Conservation (phyloP, 2,113 vertebrate species). For the Enhydra lutris region DNA sequence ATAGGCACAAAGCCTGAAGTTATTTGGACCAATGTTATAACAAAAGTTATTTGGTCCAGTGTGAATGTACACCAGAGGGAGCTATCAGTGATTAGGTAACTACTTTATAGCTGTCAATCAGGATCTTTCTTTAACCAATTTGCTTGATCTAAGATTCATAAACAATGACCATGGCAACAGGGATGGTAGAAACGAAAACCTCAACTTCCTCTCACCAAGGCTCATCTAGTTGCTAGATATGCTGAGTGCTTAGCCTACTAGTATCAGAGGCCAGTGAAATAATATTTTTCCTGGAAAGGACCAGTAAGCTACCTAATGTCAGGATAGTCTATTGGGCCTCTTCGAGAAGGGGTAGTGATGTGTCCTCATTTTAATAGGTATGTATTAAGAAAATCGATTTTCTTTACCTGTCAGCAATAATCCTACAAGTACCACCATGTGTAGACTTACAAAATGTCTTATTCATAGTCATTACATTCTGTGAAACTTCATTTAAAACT, state of each 20-base stretch:
- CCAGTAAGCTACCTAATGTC: neutral
- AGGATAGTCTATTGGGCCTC: neutral
- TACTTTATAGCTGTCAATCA: neutral
- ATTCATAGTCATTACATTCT: neutral
- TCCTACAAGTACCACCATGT: neutral
- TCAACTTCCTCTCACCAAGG: neutral
- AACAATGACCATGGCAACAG: neutral
- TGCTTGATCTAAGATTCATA: neutral
- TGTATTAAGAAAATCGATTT: neutral
- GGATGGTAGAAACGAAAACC: neutral
- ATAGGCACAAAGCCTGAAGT: neutral
- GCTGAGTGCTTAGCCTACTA: neutral
- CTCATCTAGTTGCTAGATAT: neutral
- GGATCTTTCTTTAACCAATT: neutral
- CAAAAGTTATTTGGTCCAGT: neutral
- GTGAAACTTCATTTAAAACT: neutral
- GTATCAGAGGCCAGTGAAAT: neutral
- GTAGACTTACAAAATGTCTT: neutral
- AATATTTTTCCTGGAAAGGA: neutral
- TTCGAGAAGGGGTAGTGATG: neutral
- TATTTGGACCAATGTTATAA: too few species aligned
- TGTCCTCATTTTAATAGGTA: neutral
- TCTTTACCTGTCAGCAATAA: neutral
- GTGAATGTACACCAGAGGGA: neutral
- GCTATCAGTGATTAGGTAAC: rapidly evolving